Evolutionary conservation across 2,113 vertebrate genomes (phyloP), one percentile per base, ranked within the genome.

Genomic region (Protobothrops flavoviridis): DNA sequence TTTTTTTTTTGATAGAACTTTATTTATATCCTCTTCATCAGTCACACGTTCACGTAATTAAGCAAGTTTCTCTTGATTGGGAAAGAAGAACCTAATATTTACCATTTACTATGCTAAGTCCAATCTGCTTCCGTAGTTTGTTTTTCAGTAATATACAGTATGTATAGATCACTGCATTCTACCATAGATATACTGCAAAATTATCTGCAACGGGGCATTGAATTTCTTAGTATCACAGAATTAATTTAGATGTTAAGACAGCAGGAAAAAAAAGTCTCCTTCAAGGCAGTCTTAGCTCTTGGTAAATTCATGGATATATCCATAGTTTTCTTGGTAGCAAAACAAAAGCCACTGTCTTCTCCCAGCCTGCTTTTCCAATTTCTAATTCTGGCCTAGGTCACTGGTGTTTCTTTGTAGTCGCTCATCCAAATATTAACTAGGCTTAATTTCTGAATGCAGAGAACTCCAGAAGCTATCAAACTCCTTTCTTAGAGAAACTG

Each of bases 1-100:
- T 92, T 64, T 90, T 92, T 57, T 74, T 29, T 92, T 92, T 90
- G 57, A 94, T 56, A 59, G 74, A 53, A 90, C 17, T 92, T 87
- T 87, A 94, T 94, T 94, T 90, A 55, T 94, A 94, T 26, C 69
- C 88, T 50, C 81, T 90, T 90, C 33, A 90, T 90, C 91, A 94
- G 48, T 64, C 56, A 86, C 69, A 89, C 45, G 85, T 85, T 94
- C 93, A 94, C 69, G 50, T 90, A 92, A 90, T 92, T 94, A 94
- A 92, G 57, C 48, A 92, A 59, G 57, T 50, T 56, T 92, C 57
- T 74, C 87, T 23, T 56, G 81, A 90, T 87, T 94, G 39, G 50
- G 87, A 87, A 74, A 45, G 33, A 86, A 48, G 48, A 92, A 69
- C 39, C 15, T 69, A 85, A 39, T 87, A 94, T 94, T 92, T 92